phyloP scores from a whole-genome alignment of 2,797 vertebrate genomes.

The Propithecus perrieri region DNA sequence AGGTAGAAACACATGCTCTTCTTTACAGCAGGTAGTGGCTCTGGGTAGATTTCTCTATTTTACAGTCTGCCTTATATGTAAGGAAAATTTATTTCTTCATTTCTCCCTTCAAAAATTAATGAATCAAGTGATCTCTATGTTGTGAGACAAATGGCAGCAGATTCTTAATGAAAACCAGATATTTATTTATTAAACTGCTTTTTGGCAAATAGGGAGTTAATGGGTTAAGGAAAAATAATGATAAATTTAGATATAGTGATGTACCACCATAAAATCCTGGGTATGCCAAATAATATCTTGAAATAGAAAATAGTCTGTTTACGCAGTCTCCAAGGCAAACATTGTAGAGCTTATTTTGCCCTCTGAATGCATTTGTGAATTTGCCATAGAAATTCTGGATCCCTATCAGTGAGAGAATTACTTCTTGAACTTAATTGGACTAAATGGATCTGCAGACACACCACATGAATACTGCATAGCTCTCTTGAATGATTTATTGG shows the following conservation, averaged over 20 bases:
- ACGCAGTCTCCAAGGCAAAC: neutral
- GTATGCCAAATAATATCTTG: neutral
- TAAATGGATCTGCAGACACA: neutral
- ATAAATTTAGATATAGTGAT: neutral
- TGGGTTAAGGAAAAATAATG: neutral
- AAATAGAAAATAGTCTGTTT: neutral
- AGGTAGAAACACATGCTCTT: neutral
- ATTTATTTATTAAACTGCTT: neutral
- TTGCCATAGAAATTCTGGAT: neutral
- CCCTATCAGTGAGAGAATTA: constrained; percentile 7
- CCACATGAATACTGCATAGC: neutral
- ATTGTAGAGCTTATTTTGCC: neutral
- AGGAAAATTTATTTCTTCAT: neutral
- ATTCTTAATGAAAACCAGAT: neutral
- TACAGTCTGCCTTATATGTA: neutral
- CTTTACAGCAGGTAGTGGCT: neutral
- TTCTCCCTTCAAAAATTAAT: neutral
- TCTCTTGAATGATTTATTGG: constrained; percentile 40
- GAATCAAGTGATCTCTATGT: neutral
- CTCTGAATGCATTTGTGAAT: neutral
- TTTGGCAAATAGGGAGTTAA: neutral
- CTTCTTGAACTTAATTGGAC: constrained; percentile 46
- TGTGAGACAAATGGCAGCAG: neutral
- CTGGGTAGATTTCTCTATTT: neutral
- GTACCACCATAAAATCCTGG: neutral